Base-by-base conservation (phyloP, 2,888 invertebrate species). In the Lottia gigantea region DNA sequence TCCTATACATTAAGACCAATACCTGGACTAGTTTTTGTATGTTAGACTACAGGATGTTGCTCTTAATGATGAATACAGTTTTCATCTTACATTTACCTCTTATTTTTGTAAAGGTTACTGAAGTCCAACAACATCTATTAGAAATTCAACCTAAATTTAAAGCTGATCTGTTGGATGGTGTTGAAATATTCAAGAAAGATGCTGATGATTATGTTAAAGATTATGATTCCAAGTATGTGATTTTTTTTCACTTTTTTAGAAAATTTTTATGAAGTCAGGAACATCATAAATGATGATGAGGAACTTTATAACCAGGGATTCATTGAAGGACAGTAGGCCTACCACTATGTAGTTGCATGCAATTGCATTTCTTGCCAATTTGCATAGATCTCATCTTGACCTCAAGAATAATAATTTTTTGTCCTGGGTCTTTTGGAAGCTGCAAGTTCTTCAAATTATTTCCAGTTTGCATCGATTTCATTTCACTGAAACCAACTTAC, bases 131-230 rank as follows among this genome's bases (percentile, higher is more conserved):
- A 2, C 90, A 96, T 23, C 89, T 97, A 25, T 92, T 93, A 63
- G 90, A 91, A 87, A 93, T 95, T 90, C 97, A 97, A 87, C 96
- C 97, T 0, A 93, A 94, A 78, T 95, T 97, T 86, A 95, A 96
- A 86, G 91, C 92, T n/a, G 95, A 97, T 79, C 90, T 97, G 4
- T 91, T 92, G 75, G 92, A 91, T 70, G 96, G 96, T 86, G 90
- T 97, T 71, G 93, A 94, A 68, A 92, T 92, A 83, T 96, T 96
- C 87, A 91, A 93, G 64, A 92, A 92, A 63, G 95, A 96, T 74
- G 85, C 87, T 46, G 82, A 83, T 23, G 84, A 86, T 16, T 91
- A 90, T 82, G 85, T 88, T 40, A 76, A 65, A 16, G 89, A 90
- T 69, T 91, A 91, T 78, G 86, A 88, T 63, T 81, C 81, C 19